phyloP scores from a whole-genome alignment of 2,113 vertebrate genomes.

The Propithecus coquereli region DNA sequence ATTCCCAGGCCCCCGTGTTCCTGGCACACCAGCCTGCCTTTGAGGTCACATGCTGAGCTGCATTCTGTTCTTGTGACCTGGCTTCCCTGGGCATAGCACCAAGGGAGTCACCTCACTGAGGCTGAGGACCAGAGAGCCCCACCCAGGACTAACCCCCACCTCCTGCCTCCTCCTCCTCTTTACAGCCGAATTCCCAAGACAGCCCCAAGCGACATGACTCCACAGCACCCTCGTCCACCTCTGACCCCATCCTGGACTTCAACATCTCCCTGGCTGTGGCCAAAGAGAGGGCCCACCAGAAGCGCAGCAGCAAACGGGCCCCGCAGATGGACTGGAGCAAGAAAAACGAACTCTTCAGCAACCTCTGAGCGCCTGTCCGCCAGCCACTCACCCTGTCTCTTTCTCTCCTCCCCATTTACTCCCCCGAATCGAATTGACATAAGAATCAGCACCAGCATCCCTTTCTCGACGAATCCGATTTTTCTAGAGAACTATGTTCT shows the following conservation, averaged over 20 bases:
- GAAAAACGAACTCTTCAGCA: slow-evolving; percentile 98
- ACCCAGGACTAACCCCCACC: neutral
- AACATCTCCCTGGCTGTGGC: slow-evolving; percentile 92
- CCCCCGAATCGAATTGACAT: slow-evolving; percentile 49
- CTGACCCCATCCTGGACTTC: slow-evolving; percentile 84
- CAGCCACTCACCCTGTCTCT: rapidly evolving
- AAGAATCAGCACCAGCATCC: slow-evolving; percentile 62
- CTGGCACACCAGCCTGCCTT: slow-evolving; percentile 25
- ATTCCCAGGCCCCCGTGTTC: slow-evolving; percentile 1
- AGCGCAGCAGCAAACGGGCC: slow-evolving; percentile 94
- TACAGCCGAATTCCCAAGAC: slow-evolving; percentile 63
- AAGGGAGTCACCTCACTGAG: neutral
- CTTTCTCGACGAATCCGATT: slow-evolving; percentile 23
- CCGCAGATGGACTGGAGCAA: slow-evolving; percentile 99
- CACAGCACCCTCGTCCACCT: slow-evolving; percentile 59
- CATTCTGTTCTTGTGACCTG: slow-evolving; percentile 54
- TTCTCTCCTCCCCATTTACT: neutral
- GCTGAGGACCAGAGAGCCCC: neutral
- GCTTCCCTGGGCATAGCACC: slow-evolving; percentile 40
- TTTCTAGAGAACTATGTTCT: neutral
- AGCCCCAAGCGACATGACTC: slow-evolving; percentile 70
- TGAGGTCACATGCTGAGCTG: slow-evolving; percentile 45
- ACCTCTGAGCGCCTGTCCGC: slow-evolving; percentile 84
- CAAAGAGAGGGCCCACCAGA: slow-evolving; percentile 94
- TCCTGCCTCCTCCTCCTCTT: neutral